Evolutionary conservation across 2,113 vertebrate species (phyloP).

Genomic region (Canis aureus): DNA sequence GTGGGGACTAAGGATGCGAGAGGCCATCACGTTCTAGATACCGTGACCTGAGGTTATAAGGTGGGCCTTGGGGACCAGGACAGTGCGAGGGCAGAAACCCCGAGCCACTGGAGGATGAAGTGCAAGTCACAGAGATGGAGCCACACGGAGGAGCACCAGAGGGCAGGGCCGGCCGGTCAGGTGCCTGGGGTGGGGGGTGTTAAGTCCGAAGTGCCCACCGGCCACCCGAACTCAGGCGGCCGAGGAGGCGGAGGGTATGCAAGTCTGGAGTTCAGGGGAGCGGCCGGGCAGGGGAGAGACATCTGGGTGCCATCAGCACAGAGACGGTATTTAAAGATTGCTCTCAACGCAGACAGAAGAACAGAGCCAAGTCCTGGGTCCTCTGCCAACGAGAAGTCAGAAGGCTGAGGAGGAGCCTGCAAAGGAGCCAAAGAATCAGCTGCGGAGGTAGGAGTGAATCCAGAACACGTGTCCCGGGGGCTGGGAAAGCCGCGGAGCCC

Average conservation of each 20-base stretch:
- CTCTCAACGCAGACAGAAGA: background rate
- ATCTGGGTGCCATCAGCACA: background rate
- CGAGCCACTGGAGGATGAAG: background rate
- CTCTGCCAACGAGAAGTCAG: background rate
- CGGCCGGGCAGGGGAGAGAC: background rate
- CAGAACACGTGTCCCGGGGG: background rate
- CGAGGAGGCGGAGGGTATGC: rapidly evolving
- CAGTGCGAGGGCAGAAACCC: background rate
- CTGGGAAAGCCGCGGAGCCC: background rate
- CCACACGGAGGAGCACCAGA: background rate
- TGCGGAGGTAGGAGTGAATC: background rate
- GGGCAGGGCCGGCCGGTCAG: background rate
- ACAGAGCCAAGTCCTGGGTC: background rate
- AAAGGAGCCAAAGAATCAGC: background rate
- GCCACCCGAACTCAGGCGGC: background rate
- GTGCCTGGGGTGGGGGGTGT: background rate
- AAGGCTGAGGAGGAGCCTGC: background rate
- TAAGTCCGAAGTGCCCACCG: background rate
- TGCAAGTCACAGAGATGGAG: background rate
- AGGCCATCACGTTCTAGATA: background rate
- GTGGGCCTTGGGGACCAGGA: no score
- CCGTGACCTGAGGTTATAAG: background rate
- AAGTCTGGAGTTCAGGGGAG: background rate
- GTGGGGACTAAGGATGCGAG: background rate
- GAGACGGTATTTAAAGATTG: background rate